Conservation (phyloP, 2,888 invertebrate species). For the Mesorhabditis sp. region DNA sequence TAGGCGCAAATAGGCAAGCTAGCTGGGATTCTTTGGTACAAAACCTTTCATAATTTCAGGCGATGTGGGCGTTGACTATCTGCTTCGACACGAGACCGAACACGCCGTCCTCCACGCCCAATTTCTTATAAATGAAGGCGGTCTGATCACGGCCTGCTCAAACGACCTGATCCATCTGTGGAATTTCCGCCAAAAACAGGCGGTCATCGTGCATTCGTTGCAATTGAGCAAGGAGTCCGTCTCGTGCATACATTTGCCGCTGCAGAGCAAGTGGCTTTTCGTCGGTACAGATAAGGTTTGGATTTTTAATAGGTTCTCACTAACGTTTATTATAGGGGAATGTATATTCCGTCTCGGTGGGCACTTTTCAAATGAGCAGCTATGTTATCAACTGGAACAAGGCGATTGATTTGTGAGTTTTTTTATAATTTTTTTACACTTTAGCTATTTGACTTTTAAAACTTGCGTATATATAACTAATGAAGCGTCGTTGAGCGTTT, state of each 20-base stretch:
- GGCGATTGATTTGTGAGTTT: constrained; percentile 87
- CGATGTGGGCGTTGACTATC: constrained; percentile 91
- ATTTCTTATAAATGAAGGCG: constrained; percentile 95
- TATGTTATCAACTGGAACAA: constrained; percentile 99
- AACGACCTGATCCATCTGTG: constrained; percentile 95
- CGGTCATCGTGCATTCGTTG: constrained; percentile 82
- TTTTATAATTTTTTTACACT: constrained; percentile 9
- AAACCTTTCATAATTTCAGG: constrained; percentile 18
- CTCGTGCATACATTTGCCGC: constrained; percentile 87
- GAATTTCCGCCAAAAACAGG: constrained; percentile 86
- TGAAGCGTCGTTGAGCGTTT: neutral
- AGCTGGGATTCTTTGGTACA: neutral
- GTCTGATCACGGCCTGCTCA: constrained; percentile 86
- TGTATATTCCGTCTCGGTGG: constrained; percentile 92
- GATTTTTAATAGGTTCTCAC: neutral
- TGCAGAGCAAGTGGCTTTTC: constrained; percentile 96
- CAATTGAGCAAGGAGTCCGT: constrained; percentile 82
- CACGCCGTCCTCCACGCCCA: constrained; percentile 80
- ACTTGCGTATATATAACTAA: neutral
- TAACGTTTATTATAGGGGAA: constrained; percentile 71
- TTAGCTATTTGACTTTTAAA: neutral
- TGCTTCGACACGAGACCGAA: constrained; percentile 74
- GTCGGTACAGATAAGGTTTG: constrained; percentile 78
- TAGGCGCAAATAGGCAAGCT: no score
- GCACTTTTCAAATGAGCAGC: constrained; percentile 89